Conservation (phyloP, 2,888 invertebrate genomes). For the Hoplodrina ambigua region DNA sequence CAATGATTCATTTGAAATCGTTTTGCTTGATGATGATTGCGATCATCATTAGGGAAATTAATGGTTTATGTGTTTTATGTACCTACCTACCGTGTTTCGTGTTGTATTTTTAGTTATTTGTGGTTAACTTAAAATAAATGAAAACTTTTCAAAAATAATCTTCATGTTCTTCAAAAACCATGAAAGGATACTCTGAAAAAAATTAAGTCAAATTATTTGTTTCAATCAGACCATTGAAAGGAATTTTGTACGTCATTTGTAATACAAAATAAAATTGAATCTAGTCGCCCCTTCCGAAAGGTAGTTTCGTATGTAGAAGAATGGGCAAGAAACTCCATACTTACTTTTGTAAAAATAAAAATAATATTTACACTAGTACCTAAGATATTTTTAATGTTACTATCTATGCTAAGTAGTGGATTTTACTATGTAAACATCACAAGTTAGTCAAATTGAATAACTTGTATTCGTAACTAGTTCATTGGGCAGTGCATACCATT, state of each 20-base stretch:
- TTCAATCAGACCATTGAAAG: too few species aligned
- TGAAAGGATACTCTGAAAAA: too few species aligned
- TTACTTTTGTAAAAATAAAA: too few species aligned
- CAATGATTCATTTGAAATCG: conserved; percentile 46
- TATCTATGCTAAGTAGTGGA: conserved; percentile 18
- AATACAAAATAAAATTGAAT: too few species aligned
- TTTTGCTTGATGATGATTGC: conserved; percentile 51
- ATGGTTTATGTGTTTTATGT: conserved; percentile 26
- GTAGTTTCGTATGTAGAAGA: too few species aligned
- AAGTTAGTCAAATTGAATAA: conserved; percentile 38
- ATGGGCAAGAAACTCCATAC: too few species aligned
- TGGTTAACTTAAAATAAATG: not conserved
- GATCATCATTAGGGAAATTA: conserved; percentile 35
- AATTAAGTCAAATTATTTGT: too few species aligned
- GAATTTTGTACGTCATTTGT: too few species aligned
- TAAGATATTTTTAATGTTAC: not conserved
- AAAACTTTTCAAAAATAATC: too few species aligned
- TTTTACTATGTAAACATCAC: conserved; percentile 29
- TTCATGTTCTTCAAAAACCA: too few species aligned
- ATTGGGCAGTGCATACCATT: conserved; percentile 26
- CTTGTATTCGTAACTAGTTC: conserved; percentile 18
- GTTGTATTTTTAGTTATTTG: not conserved
- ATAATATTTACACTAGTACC: too few species aligned
- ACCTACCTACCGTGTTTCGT: conserved; percentile 12
- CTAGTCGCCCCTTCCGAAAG: too few species aligned